Evolutionary conservation across 2,888 invertebrate species (phyloP), one percentile per base, ranked within the genome.

Genomic region (Nymphalis c-album): DNA sequence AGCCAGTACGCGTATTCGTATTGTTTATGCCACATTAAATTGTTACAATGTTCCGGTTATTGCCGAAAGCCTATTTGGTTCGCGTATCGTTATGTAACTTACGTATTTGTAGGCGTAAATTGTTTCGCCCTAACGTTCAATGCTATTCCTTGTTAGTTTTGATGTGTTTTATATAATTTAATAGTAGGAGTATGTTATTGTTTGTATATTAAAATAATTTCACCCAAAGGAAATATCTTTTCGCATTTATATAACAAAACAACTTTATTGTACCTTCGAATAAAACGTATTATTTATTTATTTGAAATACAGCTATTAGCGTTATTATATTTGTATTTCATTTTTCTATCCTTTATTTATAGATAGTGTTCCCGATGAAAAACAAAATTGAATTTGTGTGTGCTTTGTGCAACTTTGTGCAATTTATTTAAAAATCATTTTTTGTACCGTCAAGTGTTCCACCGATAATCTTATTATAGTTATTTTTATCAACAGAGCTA

Each of bases 21-120:
- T 91, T 91, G 91, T 92, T 91, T 91, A 91, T 90, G 81, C 80
- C 78, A 85, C 85, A 92, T 92, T 92, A 90, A 92, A 92, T 91
- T 91, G 91, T 87, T 90, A 85, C 86, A 92, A 91, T 89, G 90
- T 87, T 87, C 83, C 84, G 85, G 90, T 90, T 91, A 91, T 91
- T 91, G 90, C 89, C 86, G 85, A 89, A 88, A 91, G 85, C 88
- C 90, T 90, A 90, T 91, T 91, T 84, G 89, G 87, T 87, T 82
- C 83, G 84, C 83, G 84, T 88, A 86, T 86, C 80, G 85, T 84
- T 83, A 80, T 83, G 86, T 86, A 78, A 78, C 74, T 79, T 79
- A 78, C 77, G 79, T 85, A 86, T 84, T 86, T 83, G 86, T 82
- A 84, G 83, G 84, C 82, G 81, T 87, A 84, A 86, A 86, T 87